Percentiles rank a stretch among this genome's conserved stretches.
Conservation (phyloP, 2,113 vertebrate species). For the Coptodon bakossiorum region DNA sequence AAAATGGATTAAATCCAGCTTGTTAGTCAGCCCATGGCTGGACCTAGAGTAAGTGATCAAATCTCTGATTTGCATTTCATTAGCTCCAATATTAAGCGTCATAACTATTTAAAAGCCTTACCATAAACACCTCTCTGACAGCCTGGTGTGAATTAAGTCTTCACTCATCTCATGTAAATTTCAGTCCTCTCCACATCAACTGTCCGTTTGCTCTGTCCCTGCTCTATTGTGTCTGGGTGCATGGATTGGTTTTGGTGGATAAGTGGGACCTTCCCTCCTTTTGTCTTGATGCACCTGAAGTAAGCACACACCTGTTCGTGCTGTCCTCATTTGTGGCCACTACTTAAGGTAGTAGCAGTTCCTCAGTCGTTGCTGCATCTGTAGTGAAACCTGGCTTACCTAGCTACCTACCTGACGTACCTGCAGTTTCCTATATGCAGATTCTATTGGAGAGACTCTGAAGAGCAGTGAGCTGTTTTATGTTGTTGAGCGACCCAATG, state of each 20-base stretch:
- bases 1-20: background rate
- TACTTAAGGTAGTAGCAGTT: background rate
- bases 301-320: background rate
- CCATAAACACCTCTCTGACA: background rate
- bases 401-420: background rate
- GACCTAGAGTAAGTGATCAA: background rate
- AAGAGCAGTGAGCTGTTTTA: background rate
- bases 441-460: background rate
- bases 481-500: background rate
- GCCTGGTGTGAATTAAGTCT: background rate
- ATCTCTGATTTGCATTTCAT: background rate
- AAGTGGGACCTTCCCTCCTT: background rate
- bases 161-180: background rate
- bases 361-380: background rate
- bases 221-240: background rate
- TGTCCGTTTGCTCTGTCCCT: background rate
- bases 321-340: background rate
- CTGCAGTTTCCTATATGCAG: background rate
- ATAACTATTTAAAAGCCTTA: background rate
- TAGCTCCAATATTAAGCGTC: background rate
- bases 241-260: background rate
- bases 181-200: background rate
- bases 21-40: background rate
- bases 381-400: fast-evolving
- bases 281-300: background rate